Conservation (phyloP, 2,113 vertebrate species). For the Isurus oxyrinchus region DNA sequence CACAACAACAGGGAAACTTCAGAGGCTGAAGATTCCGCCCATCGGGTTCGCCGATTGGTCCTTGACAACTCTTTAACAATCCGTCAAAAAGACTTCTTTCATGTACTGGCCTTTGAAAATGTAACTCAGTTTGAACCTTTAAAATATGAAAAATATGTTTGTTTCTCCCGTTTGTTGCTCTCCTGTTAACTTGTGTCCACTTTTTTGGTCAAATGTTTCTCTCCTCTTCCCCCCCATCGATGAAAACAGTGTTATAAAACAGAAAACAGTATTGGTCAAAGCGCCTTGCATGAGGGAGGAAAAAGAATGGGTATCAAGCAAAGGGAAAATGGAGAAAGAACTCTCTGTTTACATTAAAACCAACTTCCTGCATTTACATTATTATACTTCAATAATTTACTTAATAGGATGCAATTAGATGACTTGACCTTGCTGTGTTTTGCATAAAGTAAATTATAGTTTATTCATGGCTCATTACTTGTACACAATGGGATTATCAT, state of each 20-base stretch:
- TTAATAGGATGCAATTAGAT: slow-evolving; percentile 24
- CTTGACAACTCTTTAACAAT: not conserved
- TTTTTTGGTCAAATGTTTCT: not conserved
- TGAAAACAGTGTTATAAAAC: not conserved
- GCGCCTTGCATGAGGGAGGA: not conserved
- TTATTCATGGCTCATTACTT: not conserved
- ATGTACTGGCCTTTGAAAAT: not conserved
- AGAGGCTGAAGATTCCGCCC: not conserved
- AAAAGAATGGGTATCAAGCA: not conserved
- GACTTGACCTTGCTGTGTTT: not conserved
- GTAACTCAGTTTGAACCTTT: too few relatives aligned
- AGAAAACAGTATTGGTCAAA: not conserved
- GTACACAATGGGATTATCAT: not conserved
- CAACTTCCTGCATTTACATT: not conserved
- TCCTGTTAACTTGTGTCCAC: not conserved
- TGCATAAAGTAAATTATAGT: not conserved
- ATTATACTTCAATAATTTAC: not conserved
- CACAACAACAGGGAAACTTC: too few relatives aligned
- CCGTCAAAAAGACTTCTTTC: not conserved
- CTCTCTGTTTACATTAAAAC: not conserved
- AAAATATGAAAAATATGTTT: not conserved
- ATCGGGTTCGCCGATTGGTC: not conserved
- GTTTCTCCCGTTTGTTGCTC: not conserved
- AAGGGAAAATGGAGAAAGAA: not conserved
- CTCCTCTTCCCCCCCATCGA: not conserved